Conservation (phyloP, 1,140 invertebrate genomes). For the Ditylenchus dipsaci region DNA sequence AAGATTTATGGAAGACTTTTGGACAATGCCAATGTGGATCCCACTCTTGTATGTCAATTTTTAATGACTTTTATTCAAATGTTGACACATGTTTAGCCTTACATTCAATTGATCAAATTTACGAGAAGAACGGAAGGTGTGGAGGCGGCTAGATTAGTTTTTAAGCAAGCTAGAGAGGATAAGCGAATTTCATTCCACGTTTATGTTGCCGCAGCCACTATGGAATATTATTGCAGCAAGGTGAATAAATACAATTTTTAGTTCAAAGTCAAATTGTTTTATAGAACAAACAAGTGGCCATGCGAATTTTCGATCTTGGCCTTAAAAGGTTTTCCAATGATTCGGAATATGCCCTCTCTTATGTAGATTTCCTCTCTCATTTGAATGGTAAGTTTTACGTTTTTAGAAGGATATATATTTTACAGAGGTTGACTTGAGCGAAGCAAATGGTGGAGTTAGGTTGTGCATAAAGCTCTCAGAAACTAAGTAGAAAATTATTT, state of each 20-base stretch:
- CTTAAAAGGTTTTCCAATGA: slow-evolving; percentile 90
- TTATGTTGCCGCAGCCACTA: slow-evolving; percentile 88
- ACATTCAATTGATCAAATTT: slow-evolving; percentile 99
- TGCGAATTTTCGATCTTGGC: slow-evolving; percentile 94
- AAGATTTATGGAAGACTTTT: slow-evolving; percentile 88
- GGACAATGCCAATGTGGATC: slow-evolving; percentile 81
- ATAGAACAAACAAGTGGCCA: slow-evolving; percentile 89
- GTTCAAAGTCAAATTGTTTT: slow-evolving; percentile 29
- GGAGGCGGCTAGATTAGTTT: slow-evolving; percentile 85
- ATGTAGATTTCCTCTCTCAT: slow-evolving; percentile 94
- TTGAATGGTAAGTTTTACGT: slow-evolving; percentile 78
- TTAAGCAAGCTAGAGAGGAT: slow-evolving; percentile 91
- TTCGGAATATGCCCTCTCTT: slow-evolving; percentile 87
- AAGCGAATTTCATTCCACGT: slow-evolving; percentile 79
- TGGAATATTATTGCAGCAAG: slow-evolving; percentile 99
- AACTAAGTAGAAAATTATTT: no score
- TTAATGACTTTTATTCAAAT: neutral
- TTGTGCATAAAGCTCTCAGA: no score
- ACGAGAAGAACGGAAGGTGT: slow-evolving; percentile 91
- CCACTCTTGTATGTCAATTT: slow-evolving; percentile 71
- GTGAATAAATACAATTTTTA: slow-evolving; percentile 45
- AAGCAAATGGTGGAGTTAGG: no score
- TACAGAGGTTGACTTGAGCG: no score
- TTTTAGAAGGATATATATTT: no score
- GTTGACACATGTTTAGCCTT: slow-evolving; percentile 65